Percentiles rank a stretch among this genome's conserved stretches.
Evolutionary conservation across 1,140 invertebrate genomes (phyloP).

Genomic region (Pseudomyrmex pallidus): DNA sequence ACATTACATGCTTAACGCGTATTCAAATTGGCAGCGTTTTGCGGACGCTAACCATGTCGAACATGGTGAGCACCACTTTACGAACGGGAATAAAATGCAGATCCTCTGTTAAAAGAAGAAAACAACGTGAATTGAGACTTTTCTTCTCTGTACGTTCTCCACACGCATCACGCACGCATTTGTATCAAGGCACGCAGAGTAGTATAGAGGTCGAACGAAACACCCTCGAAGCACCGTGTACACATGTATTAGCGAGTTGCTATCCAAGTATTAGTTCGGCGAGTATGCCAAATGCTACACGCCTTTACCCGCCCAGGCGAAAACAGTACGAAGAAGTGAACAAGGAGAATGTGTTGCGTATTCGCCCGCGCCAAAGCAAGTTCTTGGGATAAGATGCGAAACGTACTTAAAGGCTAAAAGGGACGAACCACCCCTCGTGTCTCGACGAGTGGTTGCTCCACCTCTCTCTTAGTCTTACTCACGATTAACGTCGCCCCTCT

Average conservation of each 20-base stretch:
- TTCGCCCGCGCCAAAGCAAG: conserved; percentile 77
- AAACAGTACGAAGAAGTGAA: conserved; percentile 72
- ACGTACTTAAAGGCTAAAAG: conserved; percentile 73
- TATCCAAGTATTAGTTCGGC: conserved; percentile 72
- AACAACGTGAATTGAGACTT: conserved; percentile 42
- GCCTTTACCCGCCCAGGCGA: conserved; percentile 68
- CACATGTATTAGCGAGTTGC: conserved; percentile 68
- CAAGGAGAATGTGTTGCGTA: conserved; percentile 72
- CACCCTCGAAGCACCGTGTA: conserved; percentile 72
- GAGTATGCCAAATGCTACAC: conserved; percentile 73
- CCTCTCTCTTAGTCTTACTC: conserved; percentile 64
- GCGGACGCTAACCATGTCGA: conserved; percentile 30
- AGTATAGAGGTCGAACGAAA: conserved; percentile 71
- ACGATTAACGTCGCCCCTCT: conserved; percentile 68
- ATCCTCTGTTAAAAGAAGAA: conserved; percentile 42
- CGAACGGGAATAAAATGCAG: conserved; percentile 7
- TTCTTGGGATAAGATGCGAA: conserved; percentile 73
- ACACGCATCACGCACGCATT: conserved; percentile 61
- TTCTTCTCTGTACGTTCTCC: conserved; percentile 70
- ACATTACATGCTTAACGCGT: not conserved
- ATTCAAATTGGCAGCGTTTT: conserved; percentile 5
- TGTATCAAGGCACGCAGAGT: conserved; percentile 58
- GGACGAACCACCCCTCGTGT: conserved; percentile 72
- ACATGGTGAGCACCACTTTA: conserved; percentile 10
- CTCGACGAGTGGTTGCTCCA: conserved; percentile 70